Conservation (phyloP, 2,113 vertebrate genomes). For the Lamprologus speciosus region DNA sequence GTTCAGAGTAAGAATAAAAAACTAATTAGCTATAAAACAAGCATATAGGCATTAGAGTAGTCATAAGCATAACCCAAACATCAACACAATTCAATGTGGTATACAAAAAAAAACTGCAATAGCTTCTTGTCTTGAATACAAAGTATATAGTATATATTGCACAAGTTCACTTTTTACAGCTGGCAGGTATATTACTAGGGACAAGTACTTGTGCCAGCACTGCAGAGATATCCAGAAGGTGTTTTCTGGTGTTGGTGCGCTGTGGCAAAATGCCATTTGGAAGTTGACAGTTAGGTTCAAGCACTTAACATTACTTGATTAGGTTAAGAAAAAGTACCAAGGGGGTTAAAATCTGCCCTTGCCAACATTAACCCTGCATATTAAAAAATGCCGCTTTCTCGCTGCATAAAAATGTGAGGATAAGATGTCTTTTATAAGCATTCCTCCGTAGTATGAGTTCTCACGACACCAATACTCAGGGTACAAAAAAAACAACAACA, state of each 20-base stretch:
- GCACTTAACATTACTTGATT: not conserved
- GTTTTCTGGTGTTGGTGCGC: not conserved
- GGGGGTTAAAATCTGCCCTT: not conserved
- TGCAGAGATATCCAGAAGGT: not conserved
- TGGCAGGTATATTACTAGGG: not conserved
- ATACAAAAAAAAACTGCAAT: not conserved
- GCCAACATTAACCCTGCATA: not conserved
- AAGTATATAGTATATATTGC: not conserved
- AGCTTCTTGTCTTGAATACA: not conserved
- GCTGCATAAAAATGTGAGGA: not conserved
- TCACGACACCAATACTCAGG: not conserved
- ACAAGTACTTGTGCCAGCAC: not conserved
- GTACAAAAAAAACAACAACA: not conserved
- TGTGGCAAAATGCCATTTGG: not conserved
- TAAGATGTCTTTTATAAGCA: not conserved
- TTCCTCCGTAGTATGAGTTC: not conserved
- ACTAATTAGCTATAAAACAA: not conserved
- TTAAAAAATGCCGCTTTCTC: not conserved
- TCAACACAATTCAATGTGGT: not conserved
- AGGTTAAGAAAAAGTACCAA: not conserved
- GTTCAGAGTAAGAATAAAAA: not conserved
- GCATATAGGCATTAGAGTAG: not conserved
- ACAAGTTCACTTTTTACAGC: not conserved
- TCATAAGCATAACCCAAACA: not conserved
- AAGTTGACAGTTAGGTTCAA: not conserved